phyloP scores from a whole-genome alignment of 2,113 vertebrate species.

The Sus scrofa region T2T-Sscrofa CM000819.6:20118501-20119000 shows the following conservation, averaged over 20 bases:
- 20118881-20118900: neutral
- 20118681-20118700: constrained; percentile 41
- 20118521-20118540: no score
- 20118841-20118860: constrained; percentile 66
- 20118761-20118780: constrained; percentile 52
- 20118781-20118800: neutral
- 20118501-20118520: no score
- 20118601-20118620: neutral
- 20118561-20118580: no score
- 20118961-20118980: no score
- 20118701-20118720: constrained; percentile 54
- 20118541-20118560: no score
- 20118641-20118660: constrained; percentile 39
- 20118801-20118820: neutral
- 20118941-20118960: no score
- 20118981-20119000: no score
- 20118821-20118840: neutral
- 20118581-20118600: no score
- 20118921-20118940: constrained; percentile 14
- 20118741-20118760: neutral
- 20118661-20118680: constrained; percentile 38
- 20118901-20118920: neutral
- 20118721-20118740: constrained; percentile 41
- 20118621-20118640: neutral
- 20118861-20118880: neutral